Evolutionary conservation across 2,888 invertebrate species (phyloP).

Genomic region (Opisthograptis luteolata): DNA sequence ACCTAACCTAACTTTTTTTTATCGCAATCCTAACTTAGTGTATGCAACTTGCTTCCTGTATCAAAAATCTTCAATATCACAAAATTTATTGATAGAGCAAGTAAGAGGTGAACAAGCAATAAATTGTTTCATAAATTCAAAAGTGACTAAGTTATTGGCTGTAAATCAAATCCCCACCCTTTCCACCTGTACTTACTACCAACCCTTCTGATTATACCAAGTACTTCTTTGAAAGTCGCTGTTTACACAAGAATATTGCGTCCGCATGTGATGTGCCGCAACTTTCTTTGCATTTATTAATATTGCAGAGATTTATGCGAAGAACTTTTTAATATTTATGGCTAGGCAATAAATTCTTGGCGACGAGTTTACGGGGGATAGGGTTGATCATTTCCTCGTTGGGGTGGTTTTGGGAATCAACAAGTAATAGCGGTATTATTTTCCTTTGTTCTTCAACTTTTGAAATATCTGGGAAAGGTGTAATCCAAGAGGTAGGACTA

Average conservation of each 20-base stretch:
- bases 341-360: conserved; percentile 76
- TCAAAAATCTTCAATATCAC: no score
- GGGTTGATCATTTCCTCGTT: conserved; percentile 76
- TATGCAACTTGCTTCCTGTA: no score
- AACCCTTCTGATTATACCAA: neutral
- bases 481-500: no score
- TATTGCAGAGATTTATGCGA: conserved; percentile 76
- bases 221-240: conserved; percentile 19
- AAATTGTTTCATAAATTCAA: no score
- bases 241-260: conserved; percentile 48
- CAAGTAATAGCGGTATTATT: conserved; percentile 56
- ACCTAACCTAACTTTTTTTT: no score
- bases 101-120: no score
- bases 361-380: conserved; percentile 69
- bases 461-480: no score
- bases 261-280: conserved; percentile 57
- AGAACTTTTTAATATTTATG: conserved; percentile 83
- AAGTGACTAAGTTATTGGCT: no score
- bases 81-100: no score
- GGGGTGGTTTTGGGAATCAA: conserved; percentile 63
- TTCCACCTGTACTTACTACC: neutral
- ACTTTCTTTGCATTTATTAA: conserved; percentile 70
- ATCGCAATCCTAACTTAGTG: no score
- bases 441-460: neutral
- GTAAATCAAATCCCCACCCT: no score